These are phyloP conservation scores for Unio pictorum DNA, from an alignment of 2,888 invertebrate species.

Conservation along the genomic window DNA sequence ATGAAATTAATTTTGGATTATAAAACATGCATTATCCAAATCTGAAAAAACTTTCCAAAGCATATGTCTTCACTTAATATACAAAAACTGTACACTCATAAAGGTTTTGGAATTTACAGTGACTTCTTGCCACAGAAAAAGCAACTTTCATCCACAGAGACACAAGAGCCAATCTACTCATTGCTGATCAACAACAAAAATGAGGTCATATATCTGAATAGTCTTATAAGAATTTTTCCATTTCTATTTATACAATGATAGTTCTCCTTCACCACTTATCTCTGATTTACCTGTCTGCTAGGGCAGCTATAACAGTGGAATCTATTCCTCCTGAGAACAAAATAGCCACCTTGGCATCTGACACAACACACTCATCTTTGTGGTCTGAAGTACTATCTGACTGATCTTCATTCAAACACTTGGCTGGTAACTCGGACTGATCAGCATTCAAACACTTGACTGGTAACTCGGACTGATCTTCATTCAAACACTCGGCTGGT, in stretches of 20 bases:
- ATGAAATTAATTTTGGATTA: too few relatives aligned
- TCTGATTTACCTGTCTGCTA: slow-evolving; percentile 80
- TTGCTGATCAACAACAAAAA: too few relatives aligned
- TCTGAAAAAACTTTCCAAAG: too few relatives aligned
- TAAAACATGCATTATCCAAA: too few relatives aligned
- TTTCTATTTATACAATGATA: neutral
- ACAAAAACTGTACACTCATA: too few relatives aligned
- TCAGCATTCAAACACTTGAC: neutral
- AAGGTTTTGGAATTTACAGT: too few relatives aligned
- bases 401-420: neutral
- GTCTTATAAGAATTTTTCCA: neutral
- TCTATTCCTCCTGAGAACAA: slow-evolving; percentile 98
- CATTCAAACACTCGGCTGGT: too few relatives aligned
- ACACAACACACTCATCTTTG: slow-evolving; percentile 1
- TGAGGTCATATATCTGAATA: neutral
- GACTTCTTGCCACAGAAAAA: too few relatives aligned
- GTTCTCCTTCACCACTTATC: neutral
- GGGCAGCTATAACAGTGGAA: slow-evolving; percentile 89
- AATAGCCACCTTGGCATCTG: slow-evolving; percentile 82
- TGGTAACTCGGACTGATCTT: too few relatives aligned
- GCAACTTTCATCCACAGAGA: too few relatives aligned
- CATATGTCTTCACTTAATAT: too few relatives aligned
- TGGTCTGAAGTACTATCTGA: neutral
- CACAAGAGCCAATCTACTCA: too few relatives aligned
- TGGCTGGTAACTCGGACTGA: neutral